These are phyloP conservation scores for Heteromyza rotundicornis DNA, from an alignment of 2,888 invertebrate species.

Conservation along the genomic window DNA sequence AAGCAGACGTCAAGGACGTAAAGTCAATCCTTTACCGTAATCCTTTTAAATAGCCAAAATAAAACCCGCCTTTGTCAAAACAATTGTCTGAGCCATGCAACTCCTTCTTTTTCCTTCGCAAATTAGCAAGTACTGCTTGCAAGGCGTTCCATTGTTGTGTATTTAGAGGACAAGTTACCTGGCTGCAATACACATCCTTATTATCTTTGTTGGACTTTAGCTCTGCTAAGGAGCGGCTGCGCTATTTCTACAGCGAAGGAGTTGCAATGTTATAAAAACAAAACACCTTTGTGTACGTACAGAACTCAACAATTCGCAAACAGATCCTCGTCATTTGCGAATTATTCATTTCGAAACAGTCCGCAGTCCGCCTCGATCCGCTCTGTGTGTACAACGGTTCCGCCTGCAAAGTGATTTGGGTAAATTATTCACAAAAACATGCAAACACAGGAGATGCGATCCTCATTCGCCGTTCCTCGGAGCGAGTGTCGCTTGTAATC, in stretches of 20 bases:
- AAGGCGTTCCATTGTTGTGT: slow-evolving; percentile 46
- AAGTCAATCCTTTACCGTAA: slow-evolving; percentile 62
- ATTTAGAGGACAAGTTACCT: slow-evolving; percentile 38
- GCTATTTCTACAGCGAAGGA: slow-evolving; percentile 43
- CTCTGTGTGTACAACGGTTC: slow-evolving; percentile 36
- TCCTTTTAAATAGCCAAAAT: slow-evolving; percentile 61
- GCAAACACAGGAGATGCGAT: neutral
- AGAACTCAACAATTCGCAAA: slow-evolving; percentile 4
- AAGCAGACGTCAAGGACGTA: slow-evolving; percentile 45
- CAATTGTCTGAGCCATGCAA: slow-evolving; percentile 38
- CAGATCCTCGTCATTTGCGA: slow-evolving; percentile 34
- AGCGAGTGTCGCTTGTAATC: slow-evolving; percentile 31
- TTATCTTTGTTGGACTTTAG: neutral
- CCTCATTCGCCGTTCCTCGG: too few relatives aligned
- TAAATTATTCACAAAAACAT: slow-evolving; percentile 40
- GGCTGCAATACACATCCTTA: slow-evolving; percentile 26
- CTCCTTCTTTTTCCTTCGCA: slow-evolving; percentile 35
- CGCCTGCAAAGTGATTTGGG: slow-evolving; percentile 32
- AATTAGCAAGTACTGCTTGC: slow-evolving; percentile 38
- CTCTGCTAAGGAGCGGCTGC: too few relatives aligned
- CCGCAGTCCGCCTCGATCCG: too few relatives aligned
- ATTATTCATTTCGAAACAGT: slow-evolving; percentile 42
- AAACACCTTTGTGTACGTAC: slow-evolving; percentile 49
- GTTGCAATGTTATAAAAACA: slow-evolving; percentile 55
- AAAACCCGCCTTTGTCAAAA: slow-evolving; percentile 58